These are phyloP conservation scores for Neelides sp. DNA, from an alignment of 1,140 invertebrate genomes.

Conservation along the genomic window DNA sequence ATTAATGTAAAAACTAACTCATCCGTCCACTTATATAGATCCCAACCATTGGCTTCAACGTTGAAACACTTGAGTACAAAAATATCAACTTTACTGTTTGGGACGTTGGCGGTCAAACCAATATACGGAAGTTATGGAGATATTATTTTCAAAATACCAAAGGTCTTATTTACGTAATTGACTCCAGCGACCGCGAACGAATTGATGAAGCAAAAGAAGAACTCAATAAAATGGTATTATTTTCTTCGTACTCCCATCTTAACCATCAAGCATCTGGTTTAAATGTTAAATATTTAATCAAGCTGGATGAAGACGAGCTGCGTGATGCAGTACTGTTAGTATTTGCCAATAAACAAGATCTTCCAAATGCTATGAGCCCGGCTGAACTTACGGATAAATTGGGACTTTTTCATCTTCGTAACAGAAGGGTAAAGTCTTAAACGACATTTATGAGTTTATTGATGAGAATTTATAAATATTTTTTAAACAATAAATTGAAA, in stretches of 20 bases:
- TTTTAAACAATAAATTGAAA: no score
- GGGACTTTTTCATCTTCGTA: conserved; percentile 73
- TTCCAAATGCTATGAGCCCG: conserved; percentile 94
- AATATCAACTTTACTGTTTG: conserved; percentile 95
- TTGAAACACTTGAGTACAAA: conserved; percentile 93
- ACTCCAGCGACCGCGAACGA: conserved; percentile 91
- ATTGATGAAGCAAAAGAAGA: conserved; percentile 90
- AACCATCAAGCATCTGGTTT: background rate
- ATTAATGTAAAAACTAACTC: no score
- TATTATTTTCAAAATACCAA: conserved; percentile 97
- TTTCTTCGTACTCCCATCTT: background rate
- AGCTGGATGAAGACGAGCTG: conserved; percentile 84
- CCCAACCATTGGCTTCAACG: conserved; percentile 61
- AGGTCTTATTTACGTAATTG: conserved; percentile 93
- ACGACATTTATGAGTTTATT: no score
- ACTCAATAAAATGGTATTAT: conserved; percentile 67
- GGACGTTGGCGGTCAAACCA: conserved; percentile 93
- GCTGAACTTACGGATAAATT: conserved; percentile 93
- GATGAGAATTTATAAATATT: no score
- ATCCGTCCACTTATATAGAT: background rate
- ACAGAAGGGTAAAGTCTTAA: no score
- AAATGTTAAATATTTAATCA: no score
- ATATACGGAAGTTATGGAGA: conserved; percentile 88
- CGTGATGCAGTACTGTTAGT: conserved; percentile 91
- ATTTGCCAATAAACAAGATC: conserved; percentile 98